Evolutionary conservation across 2,113 vertebrate genomes (phyloP).

Genomic region (Nesoenas mayeri): DNA sequence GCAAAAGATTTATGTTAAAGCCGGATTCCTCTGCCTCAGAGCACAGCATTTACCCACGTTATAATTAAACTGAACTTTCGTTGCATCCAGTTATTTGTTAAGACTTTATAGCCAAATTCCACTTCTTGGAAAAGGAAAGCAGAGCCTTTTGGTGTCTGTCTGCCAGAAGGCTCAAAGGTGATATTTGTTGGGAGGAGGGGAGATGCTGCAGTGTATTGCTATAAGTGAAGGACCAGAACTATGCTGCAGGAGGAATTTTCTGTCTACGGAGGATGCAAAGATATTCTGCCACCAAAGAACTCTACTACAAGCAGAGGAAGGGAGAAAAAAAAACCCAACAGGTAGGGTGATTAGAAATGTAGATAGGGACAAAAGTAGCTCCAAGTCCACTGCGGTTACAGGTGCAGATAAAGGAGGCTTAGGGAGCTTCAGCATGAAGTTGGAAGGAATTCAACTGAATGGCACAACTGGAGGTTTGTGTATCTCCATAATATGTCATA

Average conservation of each 20-base stretch:
- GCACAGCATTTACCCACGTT: not conserved
- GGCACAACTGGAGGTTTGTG: not conserved
- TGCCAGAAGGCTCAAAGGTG: not conserved
- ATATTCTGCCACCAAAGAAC: not conserved
- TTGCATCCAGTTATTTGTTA: not conserved
- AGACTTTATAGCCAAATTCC: not conserved
- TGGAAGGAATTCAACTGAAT: not conserved
- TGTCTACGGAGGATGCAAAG: not conserved
- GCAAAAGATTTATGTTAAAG: not conserved
- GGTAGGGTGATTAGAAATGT: not conserved
- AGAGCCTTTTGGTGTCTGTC: not conserved
- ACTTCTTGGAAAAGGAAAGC: not conserved
- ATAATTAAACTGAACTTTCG: not conserved
- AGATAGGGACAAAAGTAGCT: not conserved
- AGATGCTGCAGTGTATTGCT: not conserved
- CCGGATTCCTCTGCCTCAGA: not conserved
- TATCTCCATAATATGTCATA: not conserved
- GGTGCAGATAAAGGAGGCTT: not conserved
- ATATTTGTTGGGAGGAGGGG: not conserved
- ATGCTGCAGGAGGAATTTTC: not conserved
- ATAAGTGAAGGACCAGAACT: not conserved
- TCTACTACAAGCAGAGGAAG: not conserved
- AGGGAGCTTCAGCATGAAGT: not conserved
- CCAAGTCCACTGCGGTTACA: not conserved
- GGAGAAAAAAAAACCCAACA: accelerated